Evolutionary conservation across 2,888 invertebrate genomes (phyloP).

Genomic region (Xestia ashworthii): DNA sequence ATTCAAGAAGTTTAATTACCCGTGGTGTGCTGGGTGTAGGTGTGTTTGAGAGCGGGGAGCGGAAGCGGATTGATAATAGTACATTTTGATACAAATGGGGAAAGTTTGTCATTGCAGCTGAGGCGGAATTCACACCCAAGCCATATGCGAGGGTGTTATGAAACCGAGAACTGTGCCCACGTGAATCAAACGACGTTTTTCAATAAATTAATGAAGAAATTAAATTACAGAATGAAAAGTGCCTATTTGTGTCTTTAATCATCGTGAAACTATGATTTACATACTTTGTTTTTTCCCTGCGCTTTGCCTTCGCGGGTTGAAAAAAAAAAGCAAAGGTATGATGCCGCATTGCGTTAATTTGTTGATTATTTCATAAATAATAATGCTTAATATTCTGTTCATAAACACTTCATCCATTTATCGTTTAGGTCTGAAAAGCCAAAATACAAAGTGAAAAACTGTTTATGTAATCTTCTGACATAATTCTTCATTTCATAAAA

Average conservation of each 20-base stretch:
- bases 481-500: constrained; percentile 11
- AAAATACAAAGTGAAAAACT: not conserved
- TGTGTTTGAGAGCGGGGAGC: constrained; percentile 31
- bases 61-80: not conserved
- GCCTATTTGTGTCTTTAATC: not conserved
- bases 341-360: not conserved
- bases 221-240: not conserved
- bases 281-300: not conserved
- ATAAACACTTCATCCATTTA: not conserved
- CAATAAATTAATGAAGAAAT: not conserved
- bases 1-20: constrained; percentile 70
- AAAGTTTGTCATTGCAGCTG: not conserved
- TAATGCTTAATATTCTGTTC: not conserved
- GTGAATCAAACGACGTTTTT: not conserved
- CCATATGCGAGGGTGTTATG: not conserved
- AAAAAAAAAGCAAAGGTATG: no score
- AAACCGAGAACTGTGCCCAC: not conserved
- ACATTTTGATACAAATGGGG: not conserved
- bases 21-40: constrained; percentile 39
- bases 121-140: not conserved
- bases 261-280: not conserved
- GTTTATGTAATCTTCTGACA: not conserved
- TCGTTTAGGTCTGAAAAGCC: not conserved
- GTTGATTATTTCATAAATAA: not conserved
- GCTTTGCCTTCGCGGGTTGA: no score